phyloP scores from a whole-genome alignment of 2,888 invertebrate species.

The Baccha elongata region DNA sequence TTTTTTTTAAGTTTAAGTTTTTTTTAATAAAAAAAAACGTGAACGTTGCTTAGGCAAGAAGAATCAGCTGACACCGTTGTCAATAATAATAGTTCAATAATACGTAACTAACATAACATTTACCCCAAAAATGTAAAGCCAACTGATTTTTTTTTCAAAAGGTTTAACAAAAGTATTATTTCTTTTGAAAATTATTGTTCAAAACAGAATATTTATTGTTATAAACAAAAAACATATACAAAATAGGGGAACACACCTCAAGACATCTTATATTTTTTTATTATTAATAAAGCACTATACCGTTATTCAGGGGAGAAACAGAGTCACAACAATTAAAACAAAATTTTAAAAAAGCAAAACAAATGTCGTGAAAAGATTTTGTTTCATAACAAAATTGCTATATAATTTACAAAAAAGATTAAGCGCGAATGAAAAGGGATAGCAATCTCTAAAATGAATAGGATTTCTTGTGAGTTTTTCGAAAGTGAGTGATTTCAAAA shows the following conservation, averaged over 20 bases:
- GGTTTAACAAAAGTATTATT: too few species aligned
- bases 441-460: slow-evolving; percentile 46
- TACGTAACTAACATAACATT: too few species aligned
- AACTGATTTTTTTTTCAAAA: too few species aligned
- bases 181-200: too few species aligned
- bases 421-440: slow-evolving; percentile 57
- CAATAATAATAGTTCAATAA: too few species aligned
- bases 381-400: slow-evolving; percentile 42
- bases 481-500: slow-evolving; percentile 11
- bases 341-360: slow-evolving; percentile 28
- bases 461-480: slow-evolving; percentile 25
- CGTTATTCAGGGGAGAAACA: not conserved
- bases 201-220: too few species aligned
- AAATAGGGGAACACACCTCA: not conserved
- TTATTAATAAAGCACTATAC: not conserved
- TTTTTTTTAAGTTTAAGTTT: too few species aligned
- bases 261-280: not conserved
- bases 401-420: slow-evolving; percentile 34
- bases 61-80: too few species aligned
- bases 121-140: too few species aligned
- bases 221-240: not conserved
- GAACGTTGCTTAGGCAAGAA: too few species aligned
- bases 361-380: slow-evolving; percentile 4
- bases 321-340: slow-evolving; percentile 32
- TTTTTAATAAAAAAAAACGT: too few species aligned